Conservation (phyloP, 2,113 vertebrate species). For the Peromyscus leucopus region DNA sequence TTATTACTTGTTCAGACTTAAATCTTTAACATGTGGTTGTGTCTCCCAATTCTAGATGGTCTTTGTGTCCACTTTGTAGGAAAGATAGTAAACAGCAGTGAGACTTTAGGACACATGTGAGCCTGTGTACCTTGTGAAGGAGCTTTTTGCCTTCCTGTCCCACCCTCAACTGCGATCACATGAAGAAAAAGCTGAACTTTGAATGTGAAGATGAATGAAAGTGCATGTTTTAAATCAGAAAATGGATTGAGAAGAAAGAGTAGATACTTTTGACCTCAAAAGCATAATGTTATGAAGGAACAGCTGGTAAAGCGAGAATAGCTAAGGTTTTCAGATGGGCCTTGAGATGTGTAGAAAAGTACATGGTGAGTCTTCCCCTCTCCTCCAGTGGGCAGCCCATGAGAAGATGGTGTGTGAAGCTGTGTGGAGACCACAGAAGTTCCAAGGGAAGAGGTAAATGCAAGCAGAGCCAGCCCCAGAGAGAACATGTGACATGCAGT, state of each 20-base stretch:
- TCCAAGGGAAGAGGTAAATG: not conserved
- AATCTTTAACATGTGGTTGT: not conserved
- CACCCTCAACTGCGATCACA: not conserved
- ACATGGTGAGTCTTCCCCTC: not conserved
- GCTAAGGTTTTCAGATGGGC: not conserved
- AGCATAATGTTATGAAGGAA: not conserved
- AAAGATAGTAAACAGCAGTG: not conserved
- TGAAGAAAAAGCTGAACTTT: not conserved
- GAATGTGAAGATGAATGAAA: not conserved
- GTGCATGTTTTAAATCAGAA: not conserved
- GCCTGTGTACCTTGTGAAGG: not conserved
- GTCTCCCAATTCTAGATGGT: slow-evolving; percentile 8
- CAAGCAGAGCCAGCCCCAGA: not conserved
- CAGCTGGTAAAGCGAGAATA: not conserved
- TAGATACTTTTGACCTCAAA: not conserved
- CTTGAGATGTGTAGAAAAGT: not conserved
- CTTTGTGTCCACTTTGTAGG: not conserved
- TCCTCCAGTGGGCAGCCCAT: not conserved
- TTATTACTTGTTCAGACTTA: slow-evolving; percentile 30
- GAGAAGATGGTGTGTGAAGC: not conserved
- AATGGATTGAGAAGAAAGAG: not conserved
- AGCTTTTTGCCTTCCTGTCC: not conserved
- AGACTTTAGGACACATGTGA: not conserved
- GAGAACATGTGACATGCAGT: not conserved
- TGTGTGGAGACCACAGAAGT: no score